Evolutionary conservation across 2,113 vertebrate genomes (phyloP), one percentile per base, ranked within the genome.

Genomic region (Sclerurus mexicanus): DNA sequence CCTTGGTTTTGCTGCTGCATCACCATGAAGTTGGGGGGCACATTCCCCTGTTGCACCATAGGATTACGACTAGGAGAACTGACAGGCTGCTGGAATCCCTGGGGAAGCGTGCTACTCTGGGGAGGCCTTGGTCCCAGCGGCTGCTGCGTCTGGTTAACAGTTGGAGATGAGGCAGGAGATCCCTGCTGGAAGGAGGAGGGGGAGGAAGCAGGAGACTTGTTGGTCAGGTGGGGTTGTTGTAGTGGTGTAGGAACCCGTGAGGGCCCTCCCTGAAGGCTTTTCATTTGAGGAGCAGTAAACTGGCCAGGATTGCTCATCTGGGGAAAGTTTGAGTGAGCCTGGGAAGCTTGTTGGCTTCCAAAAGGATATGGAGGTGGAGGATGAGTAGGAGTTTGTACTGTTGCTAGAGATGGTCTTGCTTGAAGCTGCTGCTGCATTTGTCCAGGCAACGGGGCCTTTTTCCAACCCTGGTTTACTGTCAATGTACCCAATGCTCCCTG

Each of bases 101-200:
- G 99, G 83, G 99, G 98, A 94, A 99, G 98, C 20, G 98, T 97
- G 96, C 96, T 98, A 80, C 95, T 97, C 92, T 98, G 98, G 96
- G 98, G 95, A 83, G 99, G 98, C 96, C 99, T 99, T 98, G 99
- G 98, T 98, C 98, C 98, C 96, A 99, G 98, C 95, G 98, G 98
- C 96, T 98, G 98, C 90, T 98, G 98, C 30, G 98, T 95, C 97
- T 99, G 99, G 96, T 98, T 99, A 98, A 99, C 99, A 80, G 99
- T 99, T 44, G 99, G 99, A 95, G 99, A 99, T 62, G 99, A 99
- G 62, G 99, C 99, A 93, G 99, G 99, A 92, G 99, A 99, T 90
- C 99, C 98, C 97, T 99, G 99, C 98, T 99, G 99, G 97, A 99
- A 99, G 95, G 99, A 99, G 95, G 99, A 99, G n/a, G 99, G 99